Base-by-base conservation (phyloP, 2,113 vertebrate genomes). In the Aramus guarauna region DNA sequence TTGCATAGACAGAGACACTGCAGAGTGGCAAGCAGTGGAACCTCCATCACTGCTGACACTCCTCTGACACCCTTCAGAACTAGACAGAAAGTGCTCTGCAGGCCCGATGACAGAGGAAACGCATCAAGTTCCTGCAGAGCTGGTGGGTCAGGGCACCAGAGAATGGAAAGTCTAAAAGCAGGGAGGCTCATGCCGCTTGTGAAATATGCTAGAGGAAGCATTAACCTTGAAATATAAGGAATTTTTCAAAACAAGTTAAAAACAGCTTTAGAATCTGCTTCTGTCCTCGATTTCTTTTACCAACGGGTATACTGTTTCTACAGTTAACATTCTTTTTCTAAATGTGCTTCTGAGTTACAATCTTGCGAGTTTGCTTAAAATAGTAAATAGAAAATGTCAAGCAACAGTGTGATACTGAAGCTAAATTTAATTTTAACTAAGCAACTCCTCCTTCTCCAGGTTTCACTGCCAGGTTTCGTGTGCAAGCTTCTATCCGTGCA, bases 141-240 rank as follows among this genome's bases (percentile, higher is more conserved):
- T 68, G 56, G n/a, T 36, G 26, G 45, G 34, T 3, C 0, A 0
- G 29, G 21, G 36, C 22, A 26, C 19, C 34, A 30, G 32, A 39
- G 62, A 32, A 64, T 1, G 11, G 60, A 13, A 48, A 27, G 45
- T 23, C n/a, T 53, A 18, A 69, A 36, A n/a, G 52, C 52, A 93
- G 41, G 11, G 14, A 58, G 26, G 64, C 41, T 50, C 59, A 14
- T 22, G 20, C 30, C 41, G 34, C 68, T 34, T 36, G 9, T 30
- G 48, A 39, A 55, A 52, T 12, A 19, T 0, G 5, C 48, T 10
- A 80, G 36, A 39, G 50, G 37, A 81, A 58, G 48, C 59, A 68
- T 4, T 15, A 64, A 39, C 47, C 27, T 78, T 39, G 50, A 59
- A 78, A 74, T 4, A 72, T 0, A 60, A 4, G 7, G 20, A 23